Conservation (phyloP, 2,113 vertebrate species). For the Chlorodrepanis virens region DNA sequence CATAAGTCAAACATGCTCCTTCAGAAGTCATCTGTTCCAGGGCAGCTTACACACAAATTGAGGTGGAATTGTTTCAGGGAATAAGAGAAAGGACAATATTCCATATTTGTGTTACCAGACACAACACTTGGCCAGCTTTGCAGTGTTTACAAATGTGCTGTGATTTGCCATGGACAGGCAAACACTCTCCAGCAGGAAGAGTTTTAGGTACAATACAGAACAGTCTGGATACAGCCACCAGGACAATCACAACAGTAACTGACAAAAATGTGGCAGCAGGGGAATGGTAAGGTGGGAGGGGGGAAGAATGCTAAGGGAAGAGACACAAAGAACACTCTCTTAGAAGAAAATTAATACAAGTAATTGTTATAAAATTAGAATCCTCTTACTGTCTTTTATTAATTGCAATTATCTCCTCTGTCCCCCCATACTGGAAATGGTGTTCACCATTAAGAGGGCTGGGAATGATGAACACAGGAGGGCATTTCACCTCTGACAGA, state of each 20-base stretch:
- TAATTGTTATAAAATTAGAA: neutral
- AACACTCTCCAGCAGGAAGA: neutral
- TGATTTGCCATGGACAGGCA: neutral
- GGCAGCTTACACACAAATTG: neutral
- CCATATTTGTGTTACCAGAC: neutral
- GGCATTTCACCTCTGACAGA: neutral
- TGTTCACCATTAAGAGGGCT: neutral
- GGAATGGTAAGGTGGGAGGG: neutral
- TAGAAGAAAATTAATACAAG: neutral
- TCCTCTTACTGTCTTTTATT: neutral
- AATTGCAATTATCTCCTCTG: neutral
- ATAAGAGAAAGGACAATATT: neutral
- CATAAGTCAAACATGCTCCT: neutral
- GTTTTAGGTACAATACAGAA: neutral
- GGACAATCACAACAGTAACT: neutral
- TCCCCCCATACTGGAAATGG: neutral
- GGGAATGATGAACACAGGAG: neutral
- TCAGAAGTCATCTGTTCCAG: neutral
- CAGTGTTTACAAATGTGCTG: neutral
- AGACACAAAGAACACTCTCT: neutral
- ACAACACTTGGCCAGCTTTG: neutral
- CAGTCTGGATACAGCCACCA: neutral
- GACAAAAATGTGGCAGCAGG: accelerated
- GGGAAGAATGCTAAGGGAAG: neutral
- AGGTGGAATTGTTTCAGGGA: neutral